Percentiles rank a stretch among this genome's conserved stretches.
These are phyloP conservation scores for Parnassius smintheus DNA, from an alignment of 2,888 invertebrate species.

Conservation along the genomic window DNA sequence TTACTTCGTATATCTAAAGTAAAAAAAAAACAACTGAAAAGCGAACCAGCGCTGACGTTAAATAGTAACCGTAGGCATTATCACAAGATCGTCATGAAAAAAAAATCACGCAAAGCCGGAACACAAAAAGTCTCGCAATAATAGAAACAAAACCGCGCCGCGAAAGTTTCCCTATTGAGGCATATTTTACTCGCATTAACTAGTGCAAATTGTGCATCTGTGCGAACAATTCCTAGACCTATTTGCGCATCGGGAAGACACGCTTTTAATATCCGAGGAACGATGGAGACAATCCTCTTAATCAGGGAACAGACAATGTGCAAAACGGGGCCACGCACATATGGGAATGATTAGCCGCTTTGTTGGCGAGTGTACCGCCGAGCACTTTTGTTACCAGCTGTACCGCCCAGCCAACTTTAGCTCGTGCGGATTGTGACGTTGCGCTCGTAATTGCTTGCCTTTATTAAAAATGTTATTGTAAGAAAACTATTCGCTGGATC, in stretches of 20 bases:
- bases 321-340: conserved; percentile 76
- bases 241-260: conserved; percentile 59
- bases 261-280: conserved; percentile 76
- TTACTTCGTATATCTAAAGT: conserved; percentile 29
- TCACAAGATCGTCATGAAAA: conserved; percentile 47
- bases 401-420: conserved; percentile 46
- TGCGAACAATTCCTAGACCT: conserved; percentile 42
- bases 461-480: conserved; percentile 47
- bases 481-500: conserved; percentile 34
- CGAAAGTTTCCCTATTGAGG: conserved; percentile 51
- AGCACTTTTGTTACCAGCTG: conserved; percentile 62
- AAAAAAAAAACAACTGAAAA: conserved; percentile 28
- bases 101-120: conserved; percentile 40
- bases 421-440: conserved; percentile 45
- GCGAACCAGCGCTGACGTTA: conserved; percentile 29
- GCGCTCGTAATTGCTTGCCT: conserved; percentile 43
- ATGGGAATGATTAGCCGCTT: conserved; percentile 67
- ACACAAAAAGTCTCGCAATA: conserved; percentile 52
- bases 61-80: conserved; percentile 32
- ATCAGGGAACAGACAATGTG: conserved; percentile 76
- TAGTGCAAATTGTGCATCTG: conserved; percentile 44
- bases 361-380: conserved; percentile 54
- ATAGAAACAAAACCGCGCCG: conserved; percentile 56
- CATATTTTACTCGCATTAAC: conserved; percentile 52
- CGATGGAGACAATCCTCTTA: conserved; percentile 80